Conservation (phyloP, 92 coral and sea anemone species). For the Porites rus region DNA sequence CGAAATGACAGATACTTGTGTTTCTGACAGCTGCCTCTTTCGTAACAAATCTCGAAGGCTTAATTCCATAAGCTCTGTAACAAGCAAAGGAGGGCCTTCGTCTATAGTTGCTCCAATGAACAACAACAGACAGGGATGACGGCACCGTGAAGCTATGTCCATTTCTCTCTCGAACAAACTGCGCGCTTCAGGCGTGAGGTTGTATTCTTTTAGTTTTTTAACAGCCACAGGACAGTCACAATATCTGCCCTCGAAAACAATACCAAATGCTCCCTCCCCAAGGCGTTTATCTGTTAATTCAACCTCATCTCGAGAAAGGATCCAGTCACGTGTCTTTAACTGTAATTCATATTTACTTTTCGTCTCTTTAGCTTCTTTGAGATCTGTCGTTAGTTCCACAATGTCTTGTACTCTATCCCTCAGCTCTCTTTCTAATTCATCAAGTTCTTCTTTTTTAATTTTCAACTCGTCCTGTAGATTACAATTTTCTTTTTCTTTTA, state of each 20-base stretch:
- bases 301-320: conserved; percentile 47
- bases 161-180: conserved; percentile 76
- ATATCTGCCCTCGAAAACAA: conserved; percentile 69
- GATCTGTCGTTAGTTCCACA: background rate
- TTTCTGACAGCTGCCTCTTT: conserved; percentile 41
- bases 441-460: background rate
- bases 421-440: background rate
- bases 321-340: background rate
- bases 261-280: conserved; percentile 77
- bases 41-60: conserved; percentile 49
- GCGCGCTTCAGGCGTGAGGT: conserved; percentile 38
- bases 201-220: conserved; percentile 69
- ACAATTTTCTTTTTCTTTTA: background rate
- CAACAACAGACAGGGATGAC: conserved; percentile 67
- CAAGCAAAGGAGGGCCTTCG: conserved; percentile 44
- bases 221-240: conserved; percentile 74
- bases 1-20: conserved; percentile 53
- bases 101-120: background rate
- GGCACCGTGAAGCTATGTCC: conserved; percentile 77
- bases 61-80: conserved; percentile 12
- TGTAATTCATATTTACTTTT: background rate
- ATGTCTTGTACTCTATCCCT: background rate
- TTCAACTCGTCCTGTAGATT: background rate
- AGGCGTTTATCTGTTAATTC: conserved; percentile 48
- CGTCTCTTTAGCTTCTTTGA: background rate